Conservation (phyloP, 2,888 invertebrate species). For the Pelosia muscerda region DNA sequence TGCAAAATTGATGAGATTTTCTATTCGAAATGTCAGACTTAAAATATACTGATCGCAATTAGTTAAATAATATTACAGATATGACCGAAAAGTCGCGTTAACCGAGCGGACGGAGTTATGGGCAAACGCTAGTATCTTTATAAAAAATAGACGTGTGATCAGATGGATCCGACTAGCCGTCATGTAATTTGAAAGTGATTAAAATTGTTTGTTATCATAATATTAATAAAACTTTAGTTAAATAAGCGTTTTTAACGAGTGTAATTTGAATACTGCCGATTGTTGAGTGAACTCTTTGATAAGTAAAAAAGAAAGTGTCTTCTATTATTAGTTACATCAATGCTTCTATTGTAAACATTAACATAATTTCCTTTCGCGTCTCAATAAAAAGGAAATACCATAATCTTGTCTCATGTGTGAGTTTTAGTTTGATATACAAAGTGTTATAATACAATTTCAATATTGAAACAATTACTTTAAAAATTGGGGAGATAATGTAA, state of each 20-base stretch:
- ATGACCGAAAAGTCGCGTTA: too few species aligned
- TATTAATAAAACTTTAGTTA: not conserved
- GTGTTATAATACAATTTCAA: not conserved
- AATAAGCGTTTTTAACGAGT: not conserved
- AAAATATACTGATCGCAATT: too few species aligned
- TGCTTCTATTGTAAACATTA: slow-evolving; percentile 19
- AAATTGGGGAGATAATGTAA: not conserved
- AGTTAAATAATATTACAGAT: too few species aligned
- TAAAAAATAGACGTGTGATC: too few species aligned
- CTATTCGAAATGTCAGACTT: too few species aligned
- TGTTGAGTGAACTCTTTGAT: not conserved
- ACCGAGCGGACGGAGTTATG: too few species aligned
- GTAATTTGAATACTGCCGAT: not conserved
- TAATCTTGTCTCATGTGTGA: not conserved
- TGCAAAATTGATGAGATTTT: too few species aligned
- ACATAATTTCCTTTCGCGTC: not conserved
- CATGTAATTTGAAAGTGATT: too few species aligned
- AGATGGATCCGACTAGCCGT: too few species aligned
- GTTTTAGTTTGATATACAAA: not conserved
- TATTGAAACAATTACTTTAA: not conserved
- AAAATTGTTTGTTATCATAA: not conserved
- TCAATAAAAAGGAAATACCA: not conserved
- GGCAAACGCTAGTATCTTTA: too few species aligned
- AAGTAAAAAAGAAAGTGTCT: not conserved
- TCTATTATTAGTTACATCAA: not conserved